These are phyloP conservation scores for Egretta garzetta DNA, from an alignment of 2,113 vertebrate species.

Conservation along the genomic window DNA sequence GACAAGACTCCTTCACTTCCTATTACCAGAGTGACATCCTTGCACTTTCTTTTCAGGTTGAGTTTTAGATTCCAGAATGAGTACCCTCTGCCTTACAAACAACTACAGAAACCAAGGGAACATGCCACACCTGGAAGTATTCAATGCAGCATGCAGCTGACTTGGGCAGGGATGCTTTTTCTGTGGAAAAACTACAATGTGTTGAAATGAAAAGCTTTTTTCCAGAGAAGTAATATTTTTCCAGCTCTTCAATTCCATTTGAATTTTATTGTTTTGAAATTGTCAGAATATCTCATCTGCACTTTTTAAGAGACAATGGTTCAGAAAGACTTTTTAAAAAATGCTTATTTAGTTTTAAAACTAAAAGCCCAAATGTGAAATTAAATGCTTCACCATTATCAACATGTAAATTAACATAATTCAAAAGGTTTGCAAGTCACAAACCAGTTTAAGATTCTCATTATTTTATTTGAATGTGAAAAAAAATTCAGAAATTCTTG, in stretches of 20 bases:
- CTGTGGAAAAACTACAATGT: background rate
- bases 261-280: background rate
- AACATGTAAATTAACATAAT: background rate
- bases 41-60: background rate
- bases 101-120: background rate
- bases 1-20: background rate
- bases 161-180: background rate
- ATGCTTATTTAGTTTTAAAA: background rate
- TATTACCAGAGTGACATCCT: background rate
- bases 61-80: background rate
- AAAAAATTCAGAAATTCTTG: background rate
- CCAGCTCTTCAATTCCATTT: background rate
- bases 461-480: background rate
- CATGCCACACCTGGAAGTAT: background rate
- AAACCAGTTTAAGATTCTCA: background rate
- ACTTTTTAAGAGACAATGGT: background rate
- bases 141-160: background rate
- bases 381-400: background rate
- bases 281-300: background rate
- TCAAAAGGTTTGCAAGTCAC: background rate
- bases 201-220: background rate
- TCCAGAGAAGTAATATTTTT: background rate
- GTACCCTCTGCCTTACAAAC: background rate
- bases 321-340: background rate
- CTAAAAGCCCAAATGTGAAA: background rate